Conservation (phyloP, 2,797 vertebrate species). For the Arctocebus calabarensis region DNA sequence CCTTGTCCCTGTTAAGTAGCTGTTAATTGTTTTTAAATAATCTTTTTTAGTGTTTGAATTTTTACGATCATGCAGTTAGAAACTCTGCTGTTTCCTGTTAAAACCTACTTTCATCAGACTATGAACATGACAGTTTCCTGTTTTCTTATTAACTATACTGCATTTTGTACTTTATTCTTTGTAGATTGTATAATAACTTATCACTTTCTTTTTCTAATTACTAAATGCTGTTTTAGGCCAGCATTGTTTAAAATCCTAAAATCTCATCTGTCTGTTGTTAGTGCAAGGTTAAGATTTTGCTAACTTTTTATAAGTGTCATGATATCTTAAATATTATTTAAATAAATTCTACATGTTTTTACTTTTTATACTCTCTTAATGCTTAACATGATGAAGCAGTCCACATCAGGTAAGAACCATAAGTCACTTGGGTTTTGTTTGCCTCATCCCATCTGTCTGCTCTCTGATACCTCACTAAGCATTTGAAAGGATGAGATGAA, state of each 20-base stretch:
- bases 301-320: constrained; percentile 46
- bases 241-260: constrained; percentile 61
- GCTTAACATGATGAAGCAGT: constrained; percentile 93
- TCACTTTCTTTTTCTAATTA: constrained; percentile 62
- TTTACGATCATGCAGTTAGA: constrained; percentile 69
- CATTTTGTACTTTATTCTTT: constrained; percentile 65
- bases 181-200: constrained; percentile 43
- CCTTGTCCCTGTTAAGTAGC: not conserved
- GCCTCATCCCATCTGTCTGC: not conserved
- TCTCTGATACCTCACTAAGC: not conserved
- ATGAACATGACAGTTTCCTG: constrained; percentile 77
- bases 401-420: constrained; percentile 93
- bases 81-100: constrained; percentile 80
- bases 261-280: constrained; percentile 28
- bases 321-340: constrained; percentile 62
- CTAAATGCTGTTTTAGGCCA: constrained; percentile 26
- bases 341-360: constrained; percentile 87
- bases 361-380: constrained; percentile 90
- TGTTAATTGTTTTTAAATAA: constrained; percentile 33
- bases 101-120: constrained; percentile 74
- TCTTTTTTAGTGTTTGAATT: constrained; percentile 54
- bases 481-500: not conserved
- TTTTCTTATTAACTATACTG: constrained; percentile 77
- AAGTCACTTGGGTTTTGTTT: not conserved
- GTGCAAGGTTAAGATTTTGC: constrained; percentile 63